Conservation (phyloP, 2,113 vertebrate genomes). For the Caranx melampygus region DNA sequence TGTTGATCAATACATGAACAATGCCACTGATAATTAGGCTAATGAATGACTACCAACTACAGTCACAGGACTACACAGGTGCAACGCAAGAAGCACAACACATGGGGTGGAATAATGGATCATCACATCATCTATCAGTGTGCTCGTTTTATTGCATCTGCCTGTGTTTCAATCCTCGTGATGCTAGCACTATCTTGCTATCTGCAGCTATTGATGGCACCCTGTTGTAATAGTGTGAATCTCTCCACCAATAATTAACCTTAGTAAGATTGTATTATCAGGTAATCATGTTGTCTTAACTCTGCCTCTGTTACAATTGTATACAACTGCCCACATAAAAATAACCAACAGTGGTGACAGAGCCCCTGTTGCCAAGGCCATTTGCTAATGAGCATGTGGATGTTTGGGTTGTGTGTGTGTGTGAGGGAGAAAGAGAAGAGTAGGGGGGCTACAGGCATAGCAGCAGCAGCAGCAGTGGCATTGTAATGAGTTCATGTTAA, state of each 20-base stretch:
- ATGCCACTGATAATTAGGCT: not conserved
- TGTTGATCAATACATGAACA: constrained; percentile 5
- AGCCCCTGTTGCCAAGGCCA: constrained; percentile 24
- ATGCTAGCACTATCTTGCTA: constrained; percentile 1
- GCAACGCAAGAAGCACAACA: constrained; percentile 8
- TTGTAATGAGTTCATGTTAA: constrained; percentile 56
- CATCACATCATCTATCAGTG: not conserved
- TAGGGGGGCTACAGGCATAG: constrained; percentile 4
- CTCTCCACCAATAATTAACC: constrained; percentile 18
- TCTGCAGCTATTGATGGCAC: not conserved
- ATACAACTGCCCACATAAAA: constrained; percentile 37
- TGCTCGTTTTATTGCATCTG: not conserved
- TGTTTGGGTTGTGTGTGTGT: constrained; percentile 12
- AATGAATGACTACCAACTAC: not conserved
- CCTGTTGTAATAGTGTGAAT: not conserved
- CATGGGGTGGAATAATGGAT: not conserved
- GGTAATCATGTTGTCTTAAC: constrained; percentile 34
- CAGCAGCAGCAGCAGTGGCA: constrained; percentile 22
- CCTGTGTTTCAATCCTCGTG: not conserved
- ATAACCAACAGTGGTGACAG: constrained; percentile 40
- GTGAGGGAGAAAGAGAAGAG: not conserved
- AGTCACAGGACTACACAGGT: not conserved
- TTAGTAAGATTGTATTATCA: constrained; percentile 27
- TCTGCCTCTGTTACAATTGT: constrained; percentile 9
- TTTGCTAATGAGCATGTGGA: constrained; percentile 36